These are phyloP conservation scores for Rhimphoctona megacephalus DNA, from an alignment of 2,888 invertebrate genomes.

Conservation along the genomic window DNA sequence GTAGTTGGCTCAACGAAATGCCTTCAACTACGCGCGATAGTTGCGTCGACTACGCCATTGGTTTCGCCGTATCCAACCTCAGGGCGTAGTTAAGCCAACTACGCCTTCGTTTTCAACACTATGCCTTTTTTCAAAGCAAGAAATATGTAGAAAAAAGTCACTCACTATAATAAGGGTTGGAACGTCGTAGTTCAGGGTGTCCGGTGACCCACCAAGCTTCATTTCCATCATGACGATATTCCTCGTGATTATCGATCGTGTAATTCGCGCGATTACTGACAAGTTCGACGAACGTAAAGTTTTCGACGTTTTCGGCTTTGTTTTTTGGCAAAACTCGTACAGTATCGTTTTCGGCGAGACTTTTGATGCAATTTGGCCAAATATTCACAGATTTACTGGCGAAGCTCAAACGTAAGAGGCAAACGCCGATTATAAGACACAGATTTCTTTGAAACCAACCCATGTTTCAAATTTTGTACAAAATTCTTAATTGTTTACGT, in stretches of 20 bases:
- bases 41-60: no score
- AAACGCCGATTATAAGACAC: slow-evolving; percentile 32
- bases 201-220: slow-evolving; percentile 57
- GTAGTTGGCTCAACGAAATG: no score
- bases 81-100: no score
- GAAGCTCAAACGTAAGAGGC: slow-evolving; percentile 34
- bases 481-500: slow-evolving; percentile 22
- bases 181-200: slow-evolving; percentile 55
- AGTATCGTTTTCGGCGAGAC: slow-evolving; percentile 79
- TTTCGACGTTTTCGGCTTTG: slow-evolving; percentile 72
- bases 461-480: slow-evolving; percentile 53
- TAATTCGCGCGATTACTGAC: slow-evolving; percentile 73
- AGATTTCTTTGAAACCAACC: slow-evolving; percentile 56
- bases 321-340: slow-evolving; percentile 77
- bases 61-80: no score
- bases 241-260: slow-evolving; percentile 57
- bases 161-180: slow-evolving; percentile 80
- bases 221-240: not conserved
- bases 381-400: slow-evolving; percentile 77
- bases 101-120: no score
- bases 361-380: slow-evolving; percentile 64
- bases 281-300: slow-evolving; percentile 79
- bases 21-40: no score
- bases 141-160: slow-evolving; percentile 29
- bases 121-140: no score